A percentile compares a stretch with the other conserved stretches of the same genome.
Evolutionary conservation across 2,797 vertebrate species (phyloP).

Genomic region (Pitangus sulphuratus): DNA sequence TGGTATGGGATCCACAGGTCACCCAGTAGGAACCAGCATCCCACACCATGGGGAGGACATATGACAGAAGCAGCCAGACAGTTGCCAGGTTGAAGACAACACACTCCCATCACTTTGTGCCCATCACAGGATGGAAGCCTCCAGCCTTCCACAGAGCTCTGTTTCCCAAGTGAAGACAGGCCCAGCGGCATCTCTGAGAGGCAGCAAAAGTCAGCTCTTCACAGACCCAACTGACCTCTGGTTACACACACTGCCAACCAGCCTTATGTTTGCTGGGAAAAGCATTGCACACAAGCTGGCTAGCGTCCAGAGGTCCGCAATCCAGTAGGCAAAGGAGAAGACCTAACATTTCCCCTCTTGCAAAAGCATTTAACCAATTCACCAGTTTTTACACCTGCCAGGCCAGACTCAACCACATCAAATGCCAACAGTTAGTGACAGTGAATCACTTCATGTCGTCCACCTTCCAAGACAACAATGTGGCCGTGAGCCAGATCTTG

Average conservation of each 20-base stretch:
- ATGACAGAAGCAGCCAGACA: background rate
- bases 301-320: background rate
- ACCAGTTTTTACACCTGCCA: fast-evolving
- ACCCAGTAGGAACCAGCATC: fast-evolving
- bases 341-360: background rate
- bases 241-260: background rate
- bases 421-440: background rate
- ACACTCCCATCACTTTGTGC: background rate
- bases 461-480: background rate
- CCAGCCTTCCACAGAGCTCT: background rate
- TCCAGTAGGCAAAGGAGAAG: background rate
- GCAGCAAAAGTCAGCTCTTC: background rate
- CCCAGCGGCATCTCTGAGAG: background rate
- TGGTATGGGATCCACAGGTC: background rate
- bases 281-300: background rate
- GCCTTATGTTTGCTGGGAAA: background rate
- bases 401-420: background rate
- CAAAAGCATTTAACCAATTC: background rate
- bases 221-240: background rate
- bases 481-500: background rate
- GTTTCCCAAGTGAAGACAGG: background rate
- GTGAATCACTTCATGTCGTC: background rate
- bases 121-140: background rate
- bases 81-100: background rate
- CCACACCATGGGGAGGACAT: background rate